phyloP scores from a whole-genome alignment of 2,888 invertebrate species.

The Synergus japonicus region DNA sequence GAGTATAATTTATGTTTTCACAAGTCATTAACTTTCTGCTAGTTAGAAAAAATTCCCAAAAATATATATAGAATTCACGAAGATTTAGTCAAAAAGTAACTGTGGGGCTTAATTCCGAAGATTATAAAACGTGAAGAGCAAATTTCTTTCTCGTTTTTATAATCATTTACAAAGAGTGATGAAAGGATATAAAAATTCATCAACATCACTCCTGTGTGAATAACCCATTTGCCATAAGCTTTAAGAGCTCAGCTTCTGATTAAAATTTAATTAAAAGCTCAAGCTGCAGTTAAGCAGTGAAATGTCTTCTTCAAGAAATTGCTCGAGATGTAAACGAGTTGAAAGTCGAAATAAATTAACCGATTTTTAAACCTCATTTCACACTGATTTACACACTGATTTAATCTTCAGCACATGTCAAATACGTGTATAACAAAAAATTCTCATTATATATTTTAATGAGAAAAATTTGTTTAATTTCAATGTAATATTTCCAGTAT shows the following conservation, averaged over 20 bases:
- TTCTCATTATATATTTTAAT: neutral
- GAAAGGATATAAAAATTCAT: neutral
- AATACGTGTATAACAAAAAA: neutral
- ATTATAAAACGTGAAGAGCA: neutral
- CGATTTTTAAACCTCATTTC: neutral
- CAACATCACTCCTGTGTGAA: neutral
- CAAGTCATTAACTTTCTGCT: neutral
- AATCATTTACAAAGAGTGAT: neutral
- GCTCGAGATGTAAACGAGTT: neutral
- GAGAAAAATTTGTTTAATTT: constrained; percentile 6
- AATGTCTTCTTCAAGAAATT: constrained; percentile 6
- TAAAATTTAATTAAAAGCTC: constrained; percentile 21
- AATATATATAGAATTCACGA: neutral
- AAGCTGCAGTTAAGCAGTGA: constrained; percentile 9
- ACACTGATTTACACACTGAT: too few species aligned
- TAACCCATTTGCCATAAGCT: constrained; percentile 18
- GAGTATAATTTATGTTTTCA: neutral
- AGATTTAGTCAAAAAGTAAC: too few species aligned
- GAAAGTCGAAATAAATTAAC: neutral
- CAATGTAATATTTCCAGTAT: neutral
- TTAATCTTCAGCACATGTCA: neutral
- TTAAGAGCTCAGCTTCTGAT: constrained; percentile 35
- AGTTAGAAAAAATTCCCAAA: neutral
- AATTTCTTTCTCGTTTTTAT: neutral
- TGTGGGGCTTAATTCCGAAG: neutral